Conservation (phyloP, 2,113 vertebrate genomes). For the Patagioenas fasciata region DNA sequence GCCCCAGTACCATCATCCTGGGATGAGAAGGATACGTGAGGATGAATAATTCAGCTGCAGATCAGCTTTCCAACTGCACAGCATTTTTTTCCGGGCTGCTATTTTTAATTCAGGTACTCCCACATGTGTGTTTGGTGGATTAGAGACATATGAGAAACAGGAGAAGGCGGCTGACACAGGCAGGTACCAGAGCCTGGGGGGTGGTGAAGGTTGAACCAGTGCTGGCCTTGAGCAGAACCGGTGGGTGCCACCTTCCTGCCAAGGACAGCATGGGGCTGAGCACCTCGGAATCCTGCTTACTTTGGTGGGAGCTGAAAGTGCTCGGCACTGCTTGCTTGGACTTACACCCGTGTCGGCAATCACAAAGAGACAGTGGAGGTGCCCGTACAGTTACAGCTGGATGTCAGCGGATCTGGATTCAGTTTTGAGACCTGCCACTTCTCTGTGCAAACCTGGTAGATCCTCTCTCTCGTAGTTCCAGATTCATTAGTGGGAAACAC, state of each 20-base stretch:
- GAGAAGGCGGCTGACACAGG: slow-evolving; percentile 18
- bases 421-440: neutral
- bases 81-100: neutral
- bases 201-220: neutral
- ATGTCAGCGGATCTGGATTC: neutral
- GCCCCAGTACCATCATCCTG: neutral
- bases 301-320: neutral
- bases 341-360: neutral
- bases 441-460: neutral
- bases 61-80: neutral
- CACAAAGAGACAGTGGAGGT: neutral
- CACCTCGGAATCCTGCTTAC: neutral
- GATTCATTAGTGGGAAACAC: neutral
- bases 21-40: neutral
- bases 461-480: neutral
- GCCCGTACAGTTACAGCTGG: neutral
- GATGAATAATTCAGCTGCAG: slow-evolving; percentile 54
- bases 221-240: neutral
- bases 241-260: neutral
- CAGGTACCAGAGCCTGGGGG: slow-evolving; percentile 24
- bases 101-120: slow-evolving; percentile 59
- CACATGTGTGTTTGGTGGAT: slow-evolving; percentile 32
- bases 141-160: slow-evolving; percentile 7
- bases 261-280: neutral
- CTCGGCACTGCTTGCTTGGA: neutral